Evolutionary conservation across 35 echinoderm and acorn worm genomes (phyloP).

Genomic region (Lytechinus pictus): DNA sequence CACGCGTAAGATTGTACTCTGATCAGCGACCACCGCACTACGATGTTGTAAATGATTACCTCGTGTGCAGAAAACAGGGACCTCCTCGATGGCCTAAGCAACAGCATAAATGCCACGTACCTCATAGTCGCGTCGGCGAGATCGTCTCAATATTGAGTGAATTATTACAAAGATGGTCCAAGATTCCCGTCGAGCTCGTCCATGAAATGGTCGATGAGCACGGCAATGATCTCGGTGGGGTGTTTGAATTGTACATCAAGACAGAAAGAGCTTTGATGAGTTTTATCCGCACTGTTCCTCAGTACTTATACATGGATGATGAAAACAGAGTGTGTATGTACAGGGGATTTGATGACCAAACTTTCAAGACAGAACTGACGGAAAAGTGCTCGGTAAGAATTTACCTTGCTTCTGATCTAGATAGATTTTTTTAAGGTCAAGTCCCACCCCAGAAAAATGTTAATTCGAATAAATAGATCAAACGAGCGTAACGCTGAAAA

Average conservation of each 20-base stretch:
- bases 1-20: neutral
- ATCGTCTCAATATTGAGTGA: neutral
- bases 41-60: slow-evolving; percentile 7
- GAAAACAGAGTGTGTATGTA: slow-evolving; percentile 29
- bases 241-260: slow-evolving; percentile 5
- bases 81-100: neutral
- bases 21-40: neutral
- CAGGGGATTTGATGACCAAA: neutral
- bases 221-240: neutral
- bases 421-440: too few species aligned
- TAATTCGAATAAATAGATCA: too few species aligned
- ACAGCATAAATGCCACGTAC: neutral
- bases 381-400: neutral
- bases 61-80: neutral
- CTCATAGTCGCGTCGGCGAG: neutral
- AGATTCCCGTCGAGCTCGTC: neutral
- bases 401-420: too few species aligned
- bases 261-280: neutral
- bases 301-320: slow-evolving; percentile 36
- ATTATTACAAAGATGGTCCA: neutral
- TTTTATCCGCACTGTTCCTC: slow-evolving; percentile 44
- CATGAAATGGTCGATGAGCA: neutral
- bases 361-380: neutral
- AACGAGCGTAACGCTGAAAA: too few species aligned
- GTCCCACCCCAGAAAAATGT: too few species aligned